Base-by-base conservation (phyloP, 1,140 invertebrate genomes). In the Littorina saxatilis region DNA sequence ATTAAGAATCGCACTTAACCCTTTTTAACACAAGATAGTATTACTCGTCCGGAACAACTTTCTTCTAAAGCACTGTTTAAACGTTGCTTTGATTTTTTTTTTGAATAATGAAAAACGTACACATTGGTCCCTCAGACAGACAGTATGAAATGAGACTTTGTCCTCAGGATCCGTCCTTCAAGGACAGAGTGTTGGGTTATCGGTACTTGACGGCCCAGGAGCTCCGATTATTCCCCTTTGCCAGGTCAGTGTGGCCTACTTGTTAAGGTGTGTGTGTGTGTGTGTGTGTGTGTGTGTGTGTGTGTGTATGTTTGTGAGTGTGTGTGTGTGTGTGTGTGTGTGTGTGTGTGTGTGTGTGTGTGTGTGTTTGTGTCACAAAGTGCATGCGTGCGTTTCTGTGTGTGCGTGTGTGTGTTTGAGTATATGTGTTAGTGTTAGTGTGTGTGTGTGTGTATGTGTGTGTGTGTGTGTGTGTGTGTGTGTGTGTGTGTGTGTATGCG, bases 141-240 rank as follows among this genome's bases (percentile, higher is more conserved):
- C n/a, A n/a, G n/a, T n/a, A n/a, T n/a, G n/a, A n/a, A n/a, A n/a
- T n/a, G n/a, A n/a, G n/a, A n/a, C n/a, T n/a, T n/a, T n/a, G n/a
- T n/a, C n/a, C n/a, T 0, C 32, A 82, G 83, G 15, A 32, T 23
- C 75, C 80, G 27, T 84, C 77, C 37, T 68, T 29, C 29, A 68
- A 68, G 66, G 66, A 68, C 66, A 68, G 17, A 20, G 66, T 68
- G 29, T 32, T 68, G 27, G 66, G 66, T 0, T 68, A 35, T 35
- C 5, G 66, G 35, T 17, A 68, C 37, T 32, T 68, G 7, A 32
- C 66, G 20, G 27, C 4, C 20, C 29, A 68, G 17, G 66, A 68
- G 37, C 66, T 68, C n/a, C 32, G 29, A 27, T 37, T 68, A 11
- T 68, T 68, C 35, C 66, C 66, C 23, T 68, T 68, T 35, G 66